phyloP scores from a whole-genome alignment of 2,888 invertebrate species.

The Pilophorus perplexus region DNA sequence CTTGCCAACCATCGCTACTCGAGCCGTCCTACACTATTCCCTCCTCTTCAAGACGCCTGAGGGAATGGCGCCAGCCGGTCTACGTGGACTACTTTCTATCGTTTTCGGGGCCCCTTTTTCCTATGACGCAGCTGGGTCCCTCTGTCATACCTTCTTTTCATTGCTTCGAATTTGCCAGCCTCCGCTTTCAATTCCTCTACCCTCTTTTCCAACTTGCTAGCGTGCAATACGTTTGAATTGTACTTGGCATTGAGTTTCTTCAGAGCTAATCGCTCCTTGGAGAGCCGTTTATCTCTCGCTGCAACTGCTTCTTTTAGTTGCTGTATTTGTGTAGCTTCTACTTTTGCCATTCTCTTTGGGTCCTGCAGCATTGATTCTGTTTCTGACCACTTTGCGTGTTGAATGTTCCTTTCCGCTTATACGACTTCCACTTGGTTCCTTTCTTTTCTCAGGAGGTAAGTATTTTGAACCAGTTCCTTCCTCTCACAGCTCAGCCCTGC shows the following conservation, averaged over 20 bases:
- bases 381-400: conserved; percentile 36
- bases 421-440: conserved; percentile 30
- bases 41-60: no score
- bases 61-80: no score
- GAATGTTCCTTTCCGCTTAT: conserved; percentile 34
- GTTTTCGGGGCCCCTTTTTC: no score
- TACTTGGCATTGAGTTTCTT: conserved; percentile 25
- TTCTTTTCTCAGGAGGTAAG: conserved; percentile 20
- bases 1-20: no score
- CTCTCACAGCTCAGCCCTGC: no score
- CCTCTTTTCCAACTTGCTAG: conserved; percentile 28
- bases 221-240: conserved; percentile 15
- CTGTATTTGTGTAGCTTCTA: conserved; percentile 34
- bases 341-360: conserved; percentile 15
- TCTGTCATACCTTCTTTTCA: conserved; percentile 14
- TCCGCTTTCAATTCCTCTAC: conserved; percentile 24
- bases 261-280: conserved; percentile 29
- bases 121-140: no score
- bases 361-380: conserved; percentile 28
- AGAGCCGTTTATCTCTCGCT: conserved; percentile 14
- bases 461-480: conserved; percentile 5
- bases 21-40: no score
- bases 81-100: no score
- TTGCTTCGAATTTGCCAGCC: conserved; percentile 4
- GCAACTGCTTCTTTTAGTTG: conserved; percentile 38